Evolutionary conservation across 1,140 invertebrate species (phyloP).

Genomic region (Drosophila ercepeae): DNA sequence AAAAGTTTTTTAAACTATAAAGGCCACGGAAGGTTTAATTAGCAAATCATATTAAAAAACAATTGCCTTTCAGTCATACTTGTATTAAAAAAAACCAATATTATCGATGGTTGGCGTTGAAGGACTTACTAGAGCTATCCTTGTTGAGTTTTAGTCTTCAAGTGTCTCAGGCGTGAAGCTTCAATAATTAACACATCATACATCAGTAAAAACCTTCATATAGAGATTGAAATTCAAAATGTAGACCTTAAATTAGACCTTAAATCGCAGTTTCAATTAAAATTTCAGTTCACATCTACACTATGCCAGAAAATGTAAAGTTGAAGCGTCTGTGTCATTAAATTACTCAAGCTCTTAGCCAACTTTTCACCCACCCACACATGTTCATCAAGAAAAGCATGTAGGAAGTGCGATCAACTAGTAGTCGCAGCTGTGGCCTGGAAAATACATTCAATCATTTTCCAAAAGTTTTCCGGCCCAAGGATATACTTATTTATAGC

Average conservation of each 20-base stretch:
- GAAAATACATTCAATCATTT: slow-evolving; percentile 71
- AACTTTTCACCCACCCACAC: slow-evolving; percentile 39
- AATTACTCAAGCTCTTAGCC: slow-evolving; percentile 36
- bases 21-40: not conserved
- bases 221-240: no score
- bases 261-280: no score
- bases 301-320: slow-evolving; percentile 61
- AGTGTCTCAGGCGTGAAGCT: no score
- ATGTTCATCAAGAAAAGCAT: slow-evolving; percentile 10
- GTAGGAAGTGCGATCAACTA: slow-evolving; percentile 45
- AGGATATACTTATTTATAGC: slow-evolving; percentile 28
- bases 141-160: no score
- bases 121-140: no score
- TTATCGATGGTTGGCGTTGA: no score
- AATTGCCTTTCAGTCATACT: not conserved
- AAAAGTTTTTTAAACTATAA: not conserved
- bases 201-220: no score
- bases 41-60: not conserved
- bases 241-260: no score
- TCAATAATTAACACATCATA: no score
- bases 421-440: slow-evolving; percentile 63
- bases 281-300: slow-evolving; percentile 80
- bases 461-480: slow-evolving; percentile 30
- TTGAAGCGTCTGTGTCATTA: no score
- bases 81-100: no score